Conservation (phyloP, 2,113 vertebrate species). For the Hemicordylus capensis region DNA sequence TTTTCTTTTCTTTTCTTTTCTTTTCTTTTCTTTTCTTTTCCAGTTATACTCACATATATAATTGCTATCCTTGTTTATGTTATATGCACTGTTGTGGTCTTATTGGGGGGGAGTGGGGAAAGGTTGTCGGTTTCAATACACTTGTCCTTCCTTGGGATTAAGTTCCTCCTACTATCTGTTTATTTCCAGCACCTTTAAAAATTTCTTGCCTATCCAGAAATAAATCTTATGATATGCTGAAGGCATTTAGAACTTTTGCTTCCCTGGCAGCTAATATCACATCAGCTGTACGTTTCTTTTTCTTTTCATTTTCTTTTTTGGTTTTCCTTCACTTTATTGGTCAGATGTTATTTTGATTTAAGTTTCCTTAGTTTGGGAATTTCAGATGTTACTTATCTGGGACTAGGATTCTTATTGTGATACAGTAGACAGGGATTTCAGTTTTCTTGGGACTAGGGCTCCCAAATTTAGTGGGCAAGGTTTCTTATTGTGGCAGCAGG, state of each 20-base stretch:
- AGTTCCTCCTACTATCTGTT: not conserved
- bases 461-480: not conserved
- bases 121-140: not conserved
- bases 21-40: too few relatives aligned
- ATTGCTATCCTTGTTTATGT: too few relatives aligned
- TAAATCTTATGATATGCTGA: not conserved
- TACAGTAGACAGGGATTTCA: too few relatives aligned
- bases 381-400: not conserved
- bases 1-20: too few relatives aligned
- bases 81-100: too few relatives aligned
- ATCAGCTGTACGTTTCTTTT: not conserved
- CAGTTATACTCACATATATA: too few relatives aligned
- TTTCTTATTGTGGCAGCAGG: too few relatives aligned
- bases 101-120: too few relatives aligned
- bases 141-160: not conserved
- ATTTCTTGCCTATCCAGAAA: not conserved
- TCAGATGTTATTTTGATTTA: not conserved
- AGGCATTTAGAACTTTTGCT: accelerated
- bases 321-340: not conserved
- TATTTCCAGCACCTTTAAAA: not conserved
- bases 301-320: not conserved
- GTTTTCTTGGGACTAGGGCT: too few relatives aligned
- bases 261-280: accelerated
- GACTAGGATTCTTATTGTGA: too few relatives aligned
- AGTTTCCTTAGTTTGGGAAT: not conserved